A percentile compares a stretch with the other conserved stretches of the same genome.
Conservation (phyloP, 2,888 invertebrate species). For the Druceiella hillmani region DNA sequence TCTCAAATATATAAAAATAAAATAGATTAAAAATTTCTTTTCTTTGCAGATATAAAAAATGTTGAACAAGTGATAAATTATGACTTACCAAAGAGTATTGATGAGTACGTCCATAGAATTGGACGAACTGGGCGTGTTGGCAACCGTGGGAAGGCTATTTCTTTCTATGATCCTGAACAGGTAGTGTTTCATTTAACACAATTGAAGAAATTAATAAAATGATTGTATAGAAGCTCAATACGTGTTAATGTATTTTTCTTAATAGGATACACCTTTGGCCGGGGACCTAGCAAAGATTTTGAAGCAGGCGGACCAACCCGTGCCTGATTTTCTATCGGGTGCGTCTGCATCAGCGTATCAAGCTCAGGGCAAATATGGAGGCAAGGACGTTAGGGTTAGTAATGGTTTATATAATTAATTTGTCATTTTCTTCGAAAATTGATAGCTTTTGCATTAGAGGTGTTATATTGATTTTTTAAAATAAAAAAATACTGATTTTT, state of each 20-base stretch:
- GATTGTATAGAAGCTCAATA: not conserved
- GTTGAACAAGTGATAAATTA: conserved; percentile 88
- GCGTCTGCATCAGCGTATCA: conserved; percentile 46
- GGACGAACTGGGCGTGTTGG: conserved; percentile 94
- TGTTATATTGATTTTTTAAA: no score
- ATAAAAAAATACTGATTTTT: no score
- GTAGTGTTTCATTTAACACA: conserved; percentile 26
- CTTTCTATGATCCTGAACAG: conserved; percentile 66
- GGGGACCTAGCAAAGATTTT: conserved; percentile 67
- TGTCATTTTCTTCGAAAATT: no score
- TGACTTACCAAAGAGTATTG: conserved; percentile 84
- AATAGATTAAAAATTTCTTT: no score
- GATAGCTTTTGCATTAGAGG: no score
- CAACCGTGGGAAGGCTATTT: conserved; percentile 80
- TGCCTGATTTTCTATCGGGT: conserved; percentile 69
- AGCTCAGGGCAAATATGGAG: conserved; percentile 57
- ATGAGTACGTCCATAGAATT: conserved; percentile 93
- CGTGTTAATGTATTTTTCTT: not conserved
- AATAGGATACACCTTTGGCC: conserved; percentile 55
- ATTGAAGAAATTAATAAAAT: not conserved
- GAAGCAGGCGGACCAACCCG: conserved; percentile 68
- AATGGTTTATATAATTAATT: no score
- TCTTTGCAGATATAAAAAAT: conserved; percentile 68
- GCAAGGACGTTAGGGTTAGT: conserved; percentile 64
- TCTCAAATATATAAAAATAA: not conserved